These are phyloP conservation scores for Petrocephalus schoutedeni DNA, from an alignment of 2,797 vertebrate genomes.

Conservation along the genomic window DNA sequence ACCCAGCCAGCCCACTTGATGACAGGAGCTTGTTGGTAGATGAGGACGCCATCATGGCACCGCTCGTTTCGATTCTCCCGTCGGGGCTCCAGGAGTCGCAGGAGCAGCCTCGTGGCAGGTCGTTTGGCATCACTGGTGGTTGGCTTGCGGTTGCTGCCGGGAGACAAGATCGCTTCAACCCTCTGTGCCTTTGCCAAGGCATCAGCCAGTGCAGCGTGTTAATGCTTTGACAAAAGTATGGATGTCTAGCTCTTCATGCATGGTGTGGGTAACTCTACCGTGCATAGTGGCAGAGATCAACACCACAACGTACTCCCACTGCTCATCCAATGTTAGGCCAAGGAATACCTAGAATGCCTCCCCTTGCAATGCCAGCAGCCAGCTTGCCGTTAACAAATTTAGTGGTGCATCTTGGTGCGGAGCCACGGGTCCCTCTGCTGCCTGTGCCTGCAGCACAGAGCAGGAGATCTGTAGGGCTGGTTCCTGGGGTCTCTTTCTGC, in stretches of 20 bases:
- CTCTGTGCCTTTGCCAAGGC: not conserved
- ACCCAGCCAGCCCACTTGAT: not conserved
- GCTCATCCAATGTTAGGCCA: not conserved
- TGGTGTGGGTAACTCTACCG: not conserved
- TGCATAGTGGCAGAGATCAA: not conserved
- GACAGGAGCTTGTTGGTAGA: not conserved
- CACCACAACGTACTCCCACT: not conserved
- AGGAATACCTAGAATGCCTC: not conserved
- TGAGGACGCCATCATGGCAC: not conserved
- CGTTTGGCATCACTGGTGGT: not conserved
- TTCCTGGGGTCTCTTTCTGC: not conserved
- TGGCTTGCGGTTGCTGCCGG: not conserved
- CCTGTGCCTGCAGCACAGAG: not conserved
- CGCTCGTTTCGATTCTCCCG: not conserved
- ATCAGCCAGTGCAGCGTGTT: not conserved
- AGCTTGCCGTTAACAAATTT: not conserved
- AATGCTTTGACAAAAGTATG: not conserved
- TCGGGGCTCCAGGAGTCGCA: not conserved
- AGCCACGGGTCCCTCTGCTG: not conserved
- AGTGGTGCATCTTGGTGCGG: not conserved
- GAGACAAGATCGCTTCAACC: not conserved
- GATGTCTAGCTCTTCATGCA: not conserved
- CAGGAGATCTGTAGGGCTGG: not conserved
- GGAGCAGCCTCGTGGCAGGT: not conserved
- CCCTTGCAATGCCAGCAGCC: not conserved